Evolutionary conservation across 2,888 invertebrate species (phyloP), one percentile per base, ranked within the genome.

Genomic region (Lasioglossum oenotherae): DNA sequence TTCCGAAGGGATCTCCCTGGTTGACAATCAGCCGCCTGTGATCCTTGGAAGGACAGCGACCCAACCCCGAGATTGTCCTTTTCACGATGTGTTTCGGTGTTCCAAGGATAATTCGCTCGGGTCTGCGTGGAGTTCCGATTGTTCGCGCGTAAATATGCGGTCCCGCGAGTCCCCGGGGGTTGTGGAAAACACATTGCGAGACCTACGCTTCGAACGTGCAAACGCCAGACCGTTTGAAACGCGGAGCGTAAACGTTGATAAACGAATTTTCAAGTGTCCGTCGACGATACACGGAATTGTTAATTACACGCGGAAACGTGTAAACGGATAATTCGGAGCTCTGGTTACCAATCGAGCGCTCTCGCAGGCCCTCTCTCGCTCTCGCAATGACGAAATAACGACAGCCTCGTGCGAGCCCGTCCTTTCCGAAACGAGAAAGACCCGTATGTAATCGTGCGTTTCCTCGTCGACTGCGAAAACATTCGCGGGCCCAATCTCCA

Each of bases 211-310:
- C 31, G 67, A 23, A 10, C 67, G 35, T 35, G 35, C 35, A 67
- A 67, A 35, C 19, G 67, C 67, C 16, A 31, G 35, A 8, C 8
- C 35, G 67, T 67, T 67, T 67, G 8, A 64, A 67, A 35, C 67
- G 67, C 67, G 67, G 67, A 67, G 6, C 35, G 67, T 67, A 67
- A 67, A 67, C 23, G 67, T 67, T 67, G 64, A 64, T 67, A 67
- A 67, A 67, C 67, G 67, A 67, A 67, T 67, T 67, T 67, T 67
- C 67, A 67, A 67, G 67, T 67, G 35, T 67, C 67, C 67, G 67
- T 10, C 23, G 31, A 67, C 67, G 67, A 67, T 67, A 67, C 67
- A 67, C 67, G 67, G 67, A 67, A 67, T 74, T 74, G 73, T 41
- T 73, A 73, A 41, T 73, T 73, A 41, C 44, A 44, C 46, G 46